Evolutionary conservation across 2,113 vertebrate species (phyloP).

Genomic region (Scytalopus superciliaris): DNA sequence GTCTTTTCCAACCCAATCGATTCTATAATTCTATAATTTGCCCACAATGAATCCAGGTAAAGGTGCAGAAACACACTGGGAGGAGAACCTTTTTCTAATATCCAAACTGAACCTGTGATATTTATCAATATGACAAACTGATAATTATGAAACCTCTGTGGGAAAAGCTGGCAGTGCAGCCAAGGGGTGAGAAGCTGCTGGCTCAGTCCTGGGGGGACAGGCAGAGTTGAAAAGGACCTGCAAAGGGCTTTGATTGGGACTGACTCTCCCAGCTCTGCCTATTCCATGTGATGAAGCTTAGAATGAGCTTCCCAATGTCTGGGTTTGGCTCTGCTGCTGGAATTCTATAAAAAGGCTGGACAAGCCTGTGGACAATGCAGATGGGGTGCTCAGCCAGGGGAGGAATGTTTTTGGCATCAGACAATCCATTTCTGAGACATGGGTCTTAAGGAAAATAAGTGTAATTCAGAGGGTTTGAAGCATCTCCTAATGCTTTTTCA

Average conservation of each 20-base stretch:
- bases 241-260: neutral
- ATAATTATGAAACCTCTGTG: neutral
- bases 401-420: constrained; percentile 22
- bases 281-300: neutral
- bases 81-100: accelerated
- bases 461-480: constrained; percentile 57
- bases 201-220: neutral
- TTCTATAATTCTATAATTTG: too few species aligned
- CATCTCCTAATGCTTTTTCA: constrained; percentile 69
- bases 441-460: constrained; percentile 54
- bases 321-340: neutral
- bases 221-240: neutral
- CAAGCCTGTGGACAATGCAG: accelerated
- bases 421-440: constrained; percentile 44
- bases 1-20: too few species aligned
- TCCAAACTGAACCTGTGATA: accelerated
- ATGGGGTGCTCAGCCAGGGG: neutral
- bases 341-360: neutral
- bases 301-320: neutral
- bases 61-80: neutral
- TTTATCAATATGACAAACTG: neutral
- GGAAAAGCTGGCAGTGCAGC: neutral
- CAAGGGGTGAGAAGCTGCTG: neutral
- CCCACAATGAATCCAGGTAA: neutral
- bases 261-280: neutral